phyloP scores from a whole-genome alignment of 2,113 vertebrate genomes.

The Vicugna pacos region DNA sequence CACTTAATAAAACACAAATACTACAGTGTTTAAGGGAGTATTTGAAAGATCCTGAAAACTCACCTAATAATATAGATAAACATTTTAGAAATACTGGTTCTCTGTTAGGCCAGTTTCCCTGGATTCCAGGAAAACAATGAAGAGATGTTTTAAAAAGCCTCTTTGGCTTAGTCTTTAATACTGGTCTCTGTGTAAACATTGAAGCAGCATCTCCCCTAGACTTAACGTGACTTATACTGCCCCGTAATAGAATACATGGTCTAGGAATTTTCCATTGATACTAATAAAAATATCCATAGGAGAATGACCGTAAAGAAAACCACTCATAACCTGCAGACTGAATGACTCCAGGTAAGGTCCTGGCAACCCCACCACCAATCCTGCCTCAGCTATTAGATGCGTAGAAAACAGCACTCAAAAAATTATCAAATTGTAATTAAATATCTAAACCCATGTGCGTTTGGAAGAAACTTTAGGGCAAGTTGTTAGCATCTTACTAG shows the following conservation, averaged over 20 bases:
- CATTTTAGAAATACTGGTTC: constrained; percentile 16
- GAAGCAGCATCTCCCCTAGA: not conserved
- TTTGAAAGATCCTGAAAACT: not conserved
- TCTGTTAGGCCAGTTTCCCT: not conserved
- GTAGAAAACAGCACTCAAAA: not conserved
- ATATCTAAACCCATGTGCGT: not conserved
- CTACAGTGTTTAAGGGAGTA: not conserved
- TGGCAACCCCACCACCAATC: not conserved
- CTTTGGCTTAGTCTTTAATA: not conserved
- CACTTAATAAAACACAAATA: not conserved
- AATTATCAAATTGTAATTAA: not conserved
- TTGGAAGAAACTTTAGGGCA: not conserved
- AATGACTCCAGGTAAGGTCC: not conserved
- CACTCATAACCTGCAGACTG: not conserved
- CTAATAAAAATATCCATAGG: not conserved
- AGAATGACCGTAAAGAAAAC: not conserved
- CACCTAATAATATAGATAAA: not conserved
- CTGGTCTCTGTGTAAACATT: not conserved
- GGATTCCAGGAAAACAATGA: not conserved
- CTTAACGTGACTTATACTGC: not conserved
- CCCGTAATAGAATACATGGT: not conserved
- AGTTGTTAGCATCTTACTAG: not conserved
- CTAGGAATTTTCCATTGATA: not conserved
- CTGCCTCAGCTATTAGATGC: not conserved
- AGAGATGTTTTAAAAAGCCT: not conserved